Base-by-base conservation (phyloP, 2,888 invertebrate genomes). In the Dryobota labecula region DNA sequence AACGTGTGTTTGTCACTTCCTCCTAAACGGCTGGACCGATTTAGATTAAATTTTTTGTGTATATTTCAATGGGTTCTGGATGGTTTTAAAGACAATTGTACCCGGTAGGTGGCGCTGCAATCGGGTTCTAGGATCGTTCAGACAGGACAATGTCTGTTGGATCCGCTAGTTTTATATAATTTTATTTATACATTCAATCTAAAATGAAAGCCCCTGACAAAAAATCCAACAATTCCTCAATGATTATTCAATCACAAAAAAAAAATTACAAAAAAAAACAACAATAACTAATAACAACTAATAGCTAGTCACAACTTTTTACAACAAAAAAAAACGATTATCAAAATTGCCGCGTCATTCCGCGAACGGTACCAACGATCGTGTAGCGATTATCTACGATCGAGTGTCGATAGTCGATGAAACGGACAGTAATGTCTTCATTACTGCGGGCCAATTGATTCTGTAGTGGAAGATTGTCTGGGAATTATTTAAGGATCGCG, bases 361-460 rank as follows among this genome's bases (percentile, higher is more conserved):
- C 77, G 88, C 87, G 78, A 86, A 88, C 88, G 84, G 87, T 87
- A 89, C 88, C 49, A 67, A 73, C 76, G 85, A 87, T 90, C 91
- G 89, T 89, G 91, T 90, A 83, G 82, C 89, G 90, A 92, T 93
- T 93, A 93, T 89, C 89, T 87, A 66, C 73, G 86, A 87, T 88
- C 84, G 82, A 88, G 87, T 90, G 93, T 91, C 88, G 89, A 91
- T 91, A 92, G 91, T 88, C 83, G 82, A 80, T 82, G 80, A 77
- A 84, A 83, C 86, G 77, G 91, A 91, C 90, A 88, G 90, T 93
- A 93, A 95, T 94, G 94, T 93, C 94, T 94, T 95, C 92, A 94
- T 94, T 93, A 93, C 89, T 13, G 43, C 69, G 56, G 86, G 88
- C 85, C 92, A 92, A 94, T 94, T 94, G 93, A 94, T 93, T 94